Conservation (phyloP, 2,113 vertebrate genomes). For the Percopsis transmontana region DNA sequence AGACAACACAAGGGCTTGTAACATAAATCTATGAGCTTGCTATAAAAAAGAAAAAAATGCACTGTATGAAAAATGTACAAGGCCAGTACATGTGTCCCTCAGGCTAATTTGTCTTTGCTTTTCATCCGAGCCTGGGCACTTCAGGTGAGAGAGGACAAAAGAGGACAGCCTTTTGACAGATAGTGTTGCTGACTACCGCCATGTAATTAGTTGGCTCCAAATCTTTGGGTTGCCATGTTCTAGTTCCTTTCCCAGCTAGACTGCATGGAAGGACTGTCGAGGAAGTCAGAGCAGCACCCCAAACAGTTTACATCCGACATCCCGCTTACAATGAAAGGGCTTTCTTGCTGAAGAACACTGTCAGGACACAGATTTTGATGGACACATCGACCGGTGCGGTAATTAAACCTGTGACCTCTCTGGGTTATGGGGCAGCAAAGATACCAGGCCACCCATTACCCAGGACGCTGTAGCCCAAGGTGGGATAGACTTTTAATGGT, state of each 20-base stretch:
- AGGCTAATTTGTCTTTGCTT: constrained; percentile 7
- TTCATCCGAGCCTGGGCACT: constrained; percentile 26
- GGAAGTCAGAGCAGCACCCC: no score
- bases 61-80: no score
- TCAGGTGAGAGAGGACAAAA: constrained; percentile 14
- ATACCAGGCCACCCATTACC: not conserved
- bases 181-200: constrained; percentile 14
- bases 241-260: not conserved
- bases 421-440: not conserved
- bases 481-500: constrained; percentile 5
- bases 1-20: not conserved
- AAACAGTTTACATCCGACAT: no score
- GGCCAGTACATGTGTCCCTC: constrained; percentile 11
- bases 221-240: constrained; percentile 13
- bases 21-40: no score
- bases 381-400: not conserved
- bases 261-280: not conserved
- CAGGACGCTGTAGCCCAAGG: not conserved
- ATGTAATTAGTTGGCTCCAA: constrained; percentile 13
- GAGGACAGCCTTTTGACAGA: constrained; percentile 20
- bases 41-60: no score
- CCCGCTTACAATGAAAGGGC: no score
- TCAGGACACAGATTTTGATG: not conserved
- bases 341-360: not conserved
- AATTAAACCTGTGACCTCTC: not conserved